phyloP scores from a whole-genome alignment of 2,113 vertebrate species.

The Trinectes maculatus region DNA sequence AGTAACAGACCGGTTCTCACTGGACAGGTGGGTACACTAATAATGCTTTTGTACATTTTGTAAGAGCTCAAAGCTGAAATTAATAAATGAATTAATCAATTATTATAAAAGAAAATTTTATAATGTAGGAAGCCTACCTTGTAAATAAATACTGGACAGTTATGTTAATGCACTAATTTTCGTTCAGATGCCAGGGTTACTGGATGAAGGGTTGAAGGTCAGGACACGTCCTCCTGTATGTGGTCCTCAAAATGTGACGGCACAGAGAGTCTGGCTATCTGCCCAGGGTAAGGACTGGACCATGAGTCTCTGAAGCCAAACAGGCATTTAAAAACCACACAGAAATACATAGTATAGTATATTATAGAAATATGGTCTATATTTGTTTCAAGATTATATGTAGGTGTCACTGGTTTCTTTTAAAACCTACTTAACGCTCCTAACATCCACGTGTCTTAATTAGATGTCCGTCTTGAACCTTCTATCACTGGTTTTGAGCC shows the following conservation, averaged over 20 bases:
- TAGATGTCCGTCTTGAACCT: constrained; percentile 73
- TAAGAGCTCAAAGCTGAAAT: too few relatives aligned
- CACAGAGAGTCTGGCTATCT: constrained; percentile 71
- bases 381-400: too few relatives aligned
- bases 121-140: too few relatives aligned
- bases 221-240: constrained; percentile 79
- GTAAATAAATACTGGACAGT: background rate
- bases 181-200: constrained; percentile 60
- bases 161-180: background rate
- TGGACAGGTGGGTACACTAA: constrained; percentile 70
- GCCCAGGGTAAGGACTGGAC: constrained; percentile 71
- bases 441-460: constrained; percentile 2
- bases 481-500: constrained; percentile 55
- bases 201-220: constrained; percentile 69
- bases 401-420: background rate
- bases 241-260: constrained; percentile 74
- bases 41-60: too few relatives aligned
- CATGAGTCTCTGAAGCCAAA: constrained; percentile 7
- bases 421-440: too few relatives aligned
- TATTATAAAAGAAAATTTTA: too few relatives aligned
- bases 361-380: too few relatives aligned
- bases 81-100: too few relatives aligned
- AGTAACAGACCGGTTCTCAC: constrained; percentile 61
- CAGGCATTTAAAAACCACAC: too few relatives aligned
- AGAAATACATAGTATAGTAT: too few relatives aligned